Base-by-base conservation (phyloP, 1,140 invertebrate genomes). In the Sipha flava region DNA sequence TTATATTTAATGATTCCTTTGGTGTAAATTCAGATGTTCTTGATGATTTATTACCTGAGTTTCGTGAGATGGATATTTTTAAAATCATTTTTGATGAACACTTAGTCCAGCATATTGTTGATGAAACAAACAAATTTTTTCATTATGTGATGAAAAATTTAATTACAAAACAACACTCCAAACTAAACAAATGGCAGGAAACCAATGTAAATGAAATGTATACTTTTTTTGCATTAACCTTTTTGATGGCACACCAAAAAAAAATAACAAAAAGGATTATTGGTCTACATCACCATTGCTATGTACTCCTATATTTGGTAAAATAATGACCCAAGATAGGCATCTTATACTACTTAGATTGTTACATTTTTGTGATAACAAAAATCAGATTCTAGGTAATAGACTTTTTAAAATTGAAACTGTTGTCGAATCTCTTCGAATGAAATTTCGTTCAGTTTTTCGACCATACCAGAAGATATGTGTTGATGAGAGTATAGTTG, bases 401-500 rank as follows among this genome's bases (percentile, higher is more conserved):
- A 64, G 59, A 6, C 18, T 64, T 37, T 64, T 64, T 64, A 64
- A 64, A 64, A 64, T 64, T 37, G 31, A 37, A 0, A n/a, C 31
- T 0, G 34, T 64, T 37, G 5, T 64, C 0, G 59, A 64, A 37
- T 34, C 59, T 37, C 59, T 64, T 37, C 1, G 59, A 64, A 37
- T n/a, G 5, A 64, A 64, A 37, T 64, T 64, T 64, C 59, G 59
- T 29, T 62, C 59, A 64, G 59, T 64, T 64, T 45, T 45, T 45
- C 43, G 16, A 16, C 82, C 82, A 26, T 81, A 81, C 12, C 72
- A 84, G 81, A 81, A 84, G 57, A 79, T 37, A 29, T 83, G 82
- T 23, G 82, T 86, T n/a, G 85, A 87, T 81, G 85, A 86, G 81
- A 82, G 80, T 40, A 83, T 86, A 12, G 79, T 85, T 12, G 81